Base-by-base conservation (phyloP, 2,797 vertebrate genomes). In the Merluccius polli region DNA sequence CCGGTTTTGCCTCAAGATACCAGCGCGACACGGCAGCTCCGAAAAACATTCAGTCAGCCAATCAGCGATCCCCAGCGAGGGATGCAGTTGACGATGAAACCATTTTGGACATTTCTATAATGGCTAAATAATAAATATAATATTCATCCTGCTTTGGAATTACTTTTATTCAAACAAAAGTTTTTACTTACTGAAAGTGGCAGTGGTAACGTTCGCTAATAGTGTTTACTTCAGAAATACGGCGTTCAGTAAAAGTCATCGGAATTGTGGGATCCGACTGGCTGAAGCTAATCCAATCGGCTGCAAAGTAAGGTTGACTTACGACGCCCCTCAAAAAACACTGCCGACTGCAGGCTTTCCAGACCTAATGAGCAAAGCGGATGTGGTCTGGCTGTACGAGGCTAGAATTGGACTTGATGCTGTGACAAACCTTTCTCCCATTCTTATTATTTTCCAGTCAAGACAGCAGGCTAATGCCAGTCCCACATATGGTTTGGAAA, bases 381-480 rank as follows among this genome's bases (percentile, higher is more conserved):
- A 52, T 52, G 21, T 21, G 44, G 44, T 21, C 16, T 1, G 16
- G 44, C 44, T 52, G 44, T 52, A 5, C 44, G 1, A 52, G 16
- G 44, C 44, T 52, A 2, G 2, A 3, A 52, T 6, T 1, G 44
- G 3, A 5, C 3, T 38, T 38, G 18, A 52, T 52, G 18, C 44
- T 52, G 44, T 52, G 44, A 52, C 44, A 21, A 21, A 52, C 18
- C 44, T 18, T 52, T 18, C 44, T 52, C 44, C 18, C 16, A 2
- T 52, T 21, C 4, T 5, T 52, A 73, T 67, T 31, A 6, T 48
- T 32, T 73, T 81, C 44, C 71, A 80, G 38, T 41, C 48, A 75
- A 75, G 65, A 77, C 71, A 80, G 69, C 70, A 75, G 59, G 36
- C 72, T 71, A 75, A 77, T 18, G 44, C 29, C 8, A 6, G 24